Evolutionary conservation across 2,888 invertebrate species (phyloP).

Genomic region (Branchipolynoe longqiensis): DNA sequence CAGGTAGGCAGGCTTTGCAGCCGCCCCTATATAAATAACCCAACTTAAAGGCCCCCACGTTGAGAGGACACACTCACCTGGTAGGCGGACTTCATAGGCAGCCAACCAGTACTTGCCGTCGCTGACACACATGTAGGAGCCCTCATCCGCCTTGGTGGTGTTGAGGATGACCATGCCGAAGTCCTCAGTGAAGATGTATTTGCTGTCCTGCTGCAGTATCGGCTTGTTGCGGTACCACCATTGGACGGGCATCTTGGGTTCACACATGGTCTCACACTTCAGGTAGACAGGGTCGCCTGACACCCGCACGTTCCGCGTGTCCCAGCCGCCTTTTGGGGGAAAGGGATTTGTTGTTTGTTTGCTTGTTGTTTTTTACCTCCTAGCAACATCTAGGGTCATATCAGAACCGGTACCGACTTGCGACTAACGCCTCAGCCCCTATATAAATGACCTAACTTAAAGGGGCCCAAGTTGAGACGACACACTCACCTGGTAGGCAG

Average conservation of each 20-base stretch:
- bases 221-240: conserved; percentile 53
- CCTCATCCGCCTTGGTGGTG: conserved; percentile 66
- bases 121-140: conserved; percentile 64
- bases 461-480: no score
- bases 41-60: no score
- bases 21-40: no score
- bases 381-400: no score
- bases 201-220: conserved; percentile 8
- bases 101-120: conserved; percentile 49
- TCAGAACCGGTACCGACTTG: no score
- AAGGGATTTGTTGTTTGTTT: no score
- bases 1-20: no score
- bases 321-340: background rate
- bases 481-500: no score
- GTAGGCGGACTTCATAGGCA: conserved; percentile 39
- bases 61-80: conserved; percentile 52
- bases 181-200: conserved; percentile 68
- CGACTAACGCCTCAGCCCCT: no score
- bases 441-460: no score
- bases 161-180: conserved; percentile 71
- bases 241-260: conserved; percentile 5
- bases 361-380: no score
- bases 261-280: conserved; percentile 39
- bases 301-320: conserved; percentile 11
- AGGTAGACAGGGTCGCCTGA: conserved; percentile 42